phyloP scores from a whole-genome alignment of 2,113 vertebrate species.

The Ophthalmolycus amberensis region DNA sequence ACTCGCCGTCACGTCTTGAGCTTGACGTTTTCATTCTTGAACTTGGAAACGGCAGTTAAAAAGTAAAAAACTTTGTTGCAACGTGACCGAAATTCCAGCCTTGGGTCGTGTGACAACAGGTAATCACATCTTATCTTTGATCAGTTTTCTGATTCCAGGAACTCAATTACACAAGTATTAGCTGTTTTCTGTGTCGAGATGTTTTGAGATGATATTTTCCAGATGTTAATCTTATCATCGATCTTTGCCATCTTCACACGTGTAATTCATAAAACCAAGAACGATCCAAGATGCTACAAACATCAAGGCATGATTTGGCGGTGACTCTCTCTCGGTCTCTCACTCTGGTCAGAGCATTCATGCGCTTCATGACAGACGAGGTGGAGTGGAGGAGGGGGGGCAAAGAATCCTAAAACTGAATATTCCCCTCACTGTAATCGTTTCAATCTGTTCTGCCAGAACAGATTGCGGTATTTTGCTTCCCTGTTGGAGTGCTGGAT shows the following conservation, averaged over 20 bases:
- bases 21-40: background rate
- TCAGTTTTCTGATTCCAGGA: background rate
- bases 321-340: background rate
- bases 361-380: constrained; percentile 61
- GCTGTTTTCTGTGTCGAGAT: background rate
- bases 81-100: background rate
- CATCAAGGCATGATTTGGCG: constrained; percentile 19
- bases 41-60: background rate
- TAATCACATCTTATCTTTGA: background rate
- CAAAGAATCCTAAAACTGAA: constrained; percentile 57
- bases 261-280: constrained; percentile 34
- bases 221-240: constrained; percentile 1
- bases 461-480: constrained; percentile 78
- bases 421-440: constrained; percentile 73
- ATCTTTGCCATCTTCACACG: constrained; percentile 14
- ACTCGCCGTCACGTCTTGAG: background rate
- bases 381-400: constrained; percentile 1
- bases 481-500: constrained; percentile 65
- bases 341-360: constrained; percentile 49
- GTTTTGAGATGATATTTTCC: background rate
- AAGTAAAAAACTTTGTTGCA: background rate
- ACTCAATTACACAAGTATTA: background rate
- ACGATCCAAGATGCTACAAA: constrained; percentile 38
- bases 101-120: background rate
- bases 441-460: constrained; percentile 76